Conservation (phyloP, 2,797 vertebrate species). For the Sebastes alutus region DNA sequence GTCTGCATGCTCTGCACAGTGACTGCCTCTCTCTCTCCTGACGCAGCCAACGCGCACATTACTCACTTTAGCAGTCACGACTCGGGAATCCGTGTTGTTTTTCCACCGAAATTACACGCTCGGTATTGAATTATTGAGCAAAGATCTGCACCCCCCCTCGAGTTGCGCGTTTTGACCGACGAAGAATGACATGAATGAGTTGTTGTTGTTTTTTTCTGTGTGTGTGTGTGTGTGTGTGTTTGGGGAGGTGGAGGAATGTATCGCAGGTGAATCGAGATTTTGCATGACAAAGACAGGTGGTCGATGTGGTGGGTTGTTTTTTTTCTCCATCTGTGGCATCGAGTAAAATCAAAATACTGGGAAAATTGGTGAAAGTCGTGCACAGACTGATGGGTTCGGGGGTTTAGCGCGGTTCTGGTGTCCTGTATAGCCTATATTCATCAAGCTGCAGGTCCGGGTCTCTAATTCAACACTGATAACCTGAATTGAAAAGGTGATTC, state of each 20-base stretch:
- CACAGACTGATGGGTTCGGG: neutral
- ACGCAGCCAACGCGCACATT: slow-evolving; percentile 97
- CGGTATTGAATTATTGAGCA: slow-evolving; percentile 90
- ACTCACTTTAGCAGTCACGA: slow-evolving; percentile 99
- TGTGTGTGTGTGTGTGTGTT: neutral
- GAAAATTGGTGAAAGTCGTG: slow-evolving; percentile 22
- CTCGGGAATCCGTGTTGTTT: slow-evolving; percentile 94
- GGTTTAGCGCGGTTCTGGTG: neutral
- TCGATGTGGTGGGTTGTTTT: neutral
- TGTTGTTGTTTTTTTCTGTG: neutral
- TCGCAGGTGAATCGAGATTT: slow-evolving; percentile 48
- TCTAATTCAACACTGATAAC: slow-evolving; percentile 22
- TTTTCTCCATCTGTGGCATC: neutral
- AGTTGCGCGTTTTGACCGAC: slow-evolving; percentile 82
- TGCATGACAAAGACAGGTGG: slow-evolving; percentile 40
- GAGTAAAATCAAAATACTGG: slow-evolving; percentile 13
- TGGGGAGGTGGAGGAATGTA: slow-evolving; percentile 70
- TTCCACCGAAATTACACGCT: slow-evolving; percentile 90
- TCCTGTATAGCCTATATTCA: neutral
- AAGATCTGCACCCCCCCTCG: slow-evolving; percentile 72
- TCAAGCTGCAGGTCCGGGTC: neutral
- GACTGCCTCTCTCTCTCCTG: slow-evolving; percentile 95
- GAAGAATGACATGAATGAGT: slow-evolving; percentile 57
- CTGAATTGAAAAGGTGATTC: slow-evolving; percentile 31
- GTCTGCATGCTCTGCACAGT: slow-evolving; percentile 92